Conservation (phyloP, 2,797 vertebrate genomes). For the Novumbra hubbsi region DNA sequence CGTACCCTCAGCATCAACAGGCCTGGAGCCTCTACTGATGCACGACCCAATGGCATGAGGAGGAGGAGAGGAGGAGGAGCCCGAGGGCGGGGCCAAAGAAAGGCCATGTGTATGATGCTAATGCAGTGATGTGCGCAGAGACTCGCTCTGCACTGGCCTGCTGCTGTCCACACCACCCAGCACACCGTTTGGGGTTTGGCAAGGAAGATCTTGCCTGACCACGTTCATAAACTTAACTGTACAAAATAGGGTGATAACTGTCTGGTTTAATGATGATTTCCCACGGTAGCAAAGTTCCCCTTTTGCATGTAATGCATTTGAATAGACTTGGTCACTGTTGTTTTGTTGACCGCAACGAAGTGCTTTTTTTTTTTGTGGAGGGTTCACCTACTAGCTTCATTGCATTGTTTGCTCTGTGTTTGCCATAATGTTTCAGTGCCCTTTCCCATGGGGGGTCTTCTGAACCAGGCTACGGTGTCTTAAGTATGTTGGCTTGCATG, state of each 20-base stretch:
- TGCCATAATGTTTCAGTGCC: background rate
- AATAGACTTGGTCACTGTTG: conserved; percentile 30
- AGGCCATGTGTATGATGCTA: conserved; percentile 23
- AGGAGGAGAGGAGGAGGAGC: conserved; percentile 9
- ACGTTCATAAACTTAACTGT: conserved; percentile 24
- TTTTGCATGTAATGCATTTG: background rate
- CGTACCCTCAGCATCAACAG: conserved; percentile 59
- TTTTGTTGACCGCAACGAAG: conserved; percentile 15
- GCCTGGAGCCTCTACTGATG: conserved; percentile 83
- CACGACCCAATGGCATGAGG: background rate
- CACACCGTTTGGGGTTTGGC: conserved; percentile 15
- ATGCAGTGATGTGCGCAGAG: conserved; percentile 19
- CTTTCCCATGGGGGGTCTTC: background rate
- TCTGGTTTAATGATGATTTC: conserved; percentile 17
- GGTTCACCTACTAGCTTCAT: conserved; percentile 18
- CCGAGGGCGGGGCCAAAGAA: conserved; percentile 22
- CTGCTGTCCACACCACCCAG: conserved; percentile 60
- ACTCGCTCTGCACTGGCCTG: conserved; percentile 45
- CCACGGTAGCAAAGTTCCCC: conserved; percentile 6
- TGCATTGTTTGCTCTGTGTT: background rate
- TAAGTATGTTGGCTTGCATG: background rate
- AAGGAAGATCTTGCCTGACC: background rate
- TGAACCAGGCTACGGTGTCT: conserved; percentile 2
- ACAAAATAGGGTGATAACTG: conserved; percentile 15
- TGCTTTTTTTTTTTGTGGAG: conserved; percentile 11